A percentile compares a stretch with the other conserved stretches of the same genome.
These are phyloP conservation scores for Sphyrna mokarran DNA, from an alignment of 2,113 vertebrate genomes.

Conservation along the genomic window DNA sequence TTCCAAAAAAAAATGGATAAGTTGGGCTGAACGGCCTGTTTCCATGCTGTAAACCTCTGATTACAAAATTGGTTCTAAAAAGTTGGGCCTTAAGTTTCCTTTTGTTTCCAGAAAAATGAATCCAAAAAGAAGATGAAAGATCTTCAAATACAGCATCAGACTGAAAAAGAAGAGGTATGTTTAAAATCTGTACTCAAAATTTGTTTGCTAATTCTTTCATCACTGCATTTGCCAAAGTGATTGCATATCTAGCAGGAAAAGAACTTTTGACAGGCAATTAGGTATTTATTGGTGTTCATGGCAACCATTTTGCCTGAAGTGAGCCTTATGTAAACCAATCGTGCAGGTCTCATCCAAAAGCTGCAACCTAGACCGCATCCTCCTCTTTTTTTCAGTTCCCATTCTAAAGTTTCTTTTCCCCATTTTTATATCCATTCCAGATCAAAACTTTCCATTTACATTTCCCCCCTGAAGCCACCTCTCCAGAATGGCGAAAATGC, in stretches of 20 bases:
- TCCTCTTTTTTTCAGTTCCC: background rate
- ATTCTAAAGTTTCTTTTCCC: background rate
- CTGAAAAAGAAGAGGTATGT: conserved; percentile 49
- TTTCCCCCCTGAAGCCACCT: background rate
- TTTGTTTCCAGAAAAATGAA: conserved; percentile 49
- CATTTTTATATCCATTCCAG: background rate
- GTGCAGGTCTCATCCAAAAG: background rate
- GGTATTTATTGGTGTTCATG: background rate
- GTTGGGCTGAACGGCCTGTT: too few species aligned
- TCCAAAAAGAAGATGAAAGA: conserved; percentile 51
- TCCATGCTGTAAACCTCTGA: background rate
- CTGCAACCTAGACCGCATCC: background rate
- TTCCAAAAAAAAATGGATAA: too few species aligned
- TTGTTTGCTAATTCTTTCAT: background rate
- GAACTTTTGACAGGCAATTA: background rate
- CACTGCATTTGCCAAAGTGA: background rate
- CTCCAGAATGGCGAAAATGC: background rate
- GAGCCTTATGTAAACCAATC: background rate
- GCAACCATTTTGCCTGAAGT: background rate
- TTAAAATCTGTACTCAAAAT: background rate
- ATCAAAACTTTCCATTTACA: background rate
- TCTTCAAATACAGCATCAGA: conserved; percentile 43
- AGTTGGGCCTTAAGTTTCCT: background rate
- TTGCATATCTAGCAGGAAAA: background rate
- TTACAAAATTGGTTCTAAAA: background rate